A percentile compares a stretch with the other conserved stretches of the same genome.
phyloP scores from a whole-genome alignment of 2,113 vertebrate genomes.

The Hassar affinis region DNA sequence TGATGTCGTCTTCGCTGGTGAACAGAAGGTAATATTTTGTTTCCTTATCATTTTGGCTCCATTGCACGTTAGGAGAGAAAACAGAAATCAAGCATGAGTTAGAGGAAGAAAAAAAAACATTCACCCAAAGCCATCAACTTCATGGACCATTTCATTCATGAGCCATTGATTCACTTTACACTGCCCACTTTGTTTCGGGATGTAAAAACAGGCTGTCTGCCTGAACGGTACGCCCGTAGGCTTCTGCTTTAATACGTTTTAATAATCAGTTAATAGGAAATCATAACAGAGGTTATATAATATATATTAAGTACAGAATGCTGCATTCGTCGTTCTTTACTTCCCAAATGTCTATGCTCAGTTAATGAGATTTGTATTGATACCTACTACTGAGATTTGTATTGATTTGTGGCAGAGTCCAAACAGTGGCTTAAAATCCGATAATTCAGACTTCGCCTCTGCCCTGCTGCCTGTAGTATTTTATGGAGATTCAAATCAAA shows the following conservation, averaged over 20 bases:
- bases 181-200: slow-evolving; percentile 38
- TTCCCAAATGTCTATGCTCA: neutral
- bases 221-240: slow-evolving; percentile 5
- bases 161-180: slow-evolving; percentile 37
- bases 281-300: neutral
- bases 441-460: slow-evolving; percentile 18
- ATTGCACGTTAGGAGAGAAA: slow-evolving; percentile 33
- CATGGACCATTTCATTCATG: slow-evolving; percentile 47
- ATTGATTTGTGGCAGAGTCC: slow-evolving; percentile 28
- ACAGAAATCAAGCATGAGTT: slow-evolving; percentile 27
- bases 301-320: slow-evolving; percentile 1
- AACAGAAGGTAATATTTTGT: slow-evolving; percentile 95
- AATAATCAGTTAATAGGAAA: slow-evolving; percentile 16
- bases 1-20: slow-evolving; percentile 97
- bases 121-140: slow-evolving; percentile 36
- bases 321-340: neutral
- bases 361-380: slow-evolving; percentile 26
- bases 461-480: neutral
- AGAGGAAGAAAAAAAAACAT: slow-evolving; percentile 14
- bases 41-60: slow-evolving; percentile 77
- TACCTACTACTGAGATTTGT: slow-evolving; percentile 23
- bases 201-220: slow-evolving; percentile 28
- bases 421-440: slow-evolving; percentile 1
- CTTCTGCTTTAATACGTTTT: slow-evolving; percentile 16
- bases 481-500: neutral